A percentile compares a stretch with the other conserved stretches of the same genome.
Conservation (phyloP, 53 echinoderm and acorn worm genomes). For the Temnopleurus reevesii region DNA sequence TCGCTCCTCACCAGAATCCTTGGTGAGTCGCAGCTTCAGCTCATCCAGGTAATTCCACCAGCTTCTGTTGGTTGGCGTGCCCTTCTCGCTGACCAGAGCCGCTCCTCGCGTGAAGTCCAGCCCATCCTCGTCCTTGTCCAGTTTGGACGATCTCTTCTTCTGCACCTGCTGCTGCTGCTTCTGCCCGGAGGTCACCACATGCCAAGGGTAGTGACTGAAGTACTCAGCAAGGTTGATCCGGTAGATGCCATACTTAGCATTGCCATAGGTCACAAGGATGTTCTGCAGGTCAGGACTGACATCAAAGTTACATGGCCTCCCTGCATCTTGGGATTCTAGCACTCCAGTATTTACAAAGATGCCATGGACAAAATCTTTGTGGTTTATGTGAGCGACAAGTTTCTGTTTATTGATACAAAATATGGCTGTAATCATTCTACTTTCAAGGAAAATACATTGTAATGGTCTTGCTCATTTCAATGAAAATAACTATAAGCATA, state of each 20-base stretch:
- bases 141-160: background rate
- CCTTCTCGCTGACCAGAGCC: conserved; percentile 50
- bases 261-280: conserved; percentile 68
- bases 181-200: conserved; percentile 33
- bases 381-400: conserved; percentile 29
- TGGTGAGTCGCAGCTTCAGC: background rate
- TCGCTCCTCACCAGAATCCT: background rate
- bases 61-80: conserved; percentile 55
- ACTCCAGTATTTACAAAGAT: conserved; percentile 35
- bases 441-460: background rate
- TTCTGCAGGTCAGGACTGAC: conserved; percentile 72
- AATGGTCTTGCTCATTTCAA: no score
- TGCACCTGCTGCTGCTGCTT: background rate
- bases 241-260: conserved; percentile 74
- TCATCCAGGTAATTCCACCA: conserved; percentile 66
- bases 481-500: no score
- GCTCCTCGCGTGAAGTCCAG: conserved; percentile 52
- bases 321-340: conserved; percentile 44
- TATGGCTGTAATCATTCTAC: conserved; percentile 37
- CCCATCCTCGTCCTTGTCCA: conserved; percentile 67
- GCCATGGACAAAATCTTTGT: conserved; percentile 45
- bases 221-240: conserved; percentile 81
- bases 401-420: conserved; percentile 47
- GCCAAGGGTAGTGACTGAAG: conserved; percentile 70
- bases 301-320: conserved; percentile 59